Conservation (phyloP, 2,888 invertebrate genomes). For the Tenodera sinensis region DNA sequence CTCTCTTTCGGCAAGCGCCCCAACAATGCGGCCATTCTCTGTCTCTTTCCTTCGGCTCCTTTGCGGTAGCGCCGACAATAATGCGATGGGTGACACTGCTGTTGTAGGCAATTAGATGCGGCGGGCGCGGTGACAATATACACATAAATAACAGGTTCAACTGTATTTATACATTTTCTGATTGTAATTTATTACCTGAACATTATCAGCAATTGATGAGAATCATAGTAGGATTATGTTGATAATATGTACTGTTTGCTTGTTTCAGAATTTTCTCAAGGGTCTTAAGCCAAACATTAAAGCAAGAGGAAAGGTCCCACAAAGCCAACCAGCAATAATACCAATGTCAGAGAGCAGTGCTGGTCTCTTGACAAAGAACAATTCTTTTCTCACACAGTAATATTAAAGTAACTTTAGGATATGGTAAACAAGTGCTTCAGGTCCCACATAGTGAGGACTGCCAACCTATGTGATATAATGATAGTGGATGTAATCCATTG, state of each 20-base stretch:
- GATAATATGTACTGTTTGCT: neutral
- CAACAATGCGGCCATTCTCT: no score
- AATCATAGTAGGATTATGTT: no score
- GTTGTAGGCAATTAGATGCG: no score
- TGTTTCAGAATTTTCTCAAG: conserved; percentile 48
- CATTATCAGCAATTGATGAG: no score
- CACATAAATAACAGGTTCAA: no score
- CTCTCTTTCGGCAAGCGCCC: no score
- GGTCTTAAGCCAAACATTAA: conserved; percentile 51
- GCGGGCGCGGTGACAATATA: no score
- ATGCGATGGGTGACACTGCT: no score
- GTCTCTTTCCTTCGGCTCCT: no score
- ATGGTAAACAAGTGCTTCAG: neutral
- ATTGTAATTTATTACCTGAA: no score
- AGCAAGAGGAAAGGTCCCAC: conserved; percentile 44
- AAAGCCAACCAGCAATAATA: conserved; percentile 44
- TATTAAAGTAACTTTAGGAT: neutral
- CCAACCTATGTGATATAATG: neutral
- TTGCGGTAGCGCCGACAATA: no score
- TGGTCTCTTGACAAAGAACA: conserved; percentile 45
- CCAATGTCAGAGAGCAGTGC: conserved; percentile 52
- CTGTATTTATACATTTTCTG: no score
- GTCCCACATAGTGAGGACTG: conserved; percentile 1
- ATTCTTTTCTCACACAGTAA: conserved; percentile 41
- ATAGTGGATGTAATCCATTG: neutral